Percentiles rank a stretch among this genome's conserved stretches.
These are phyloP conservation scores for Sturnira hondurensis DNA, from an alignment of 2,113 vertebrate genomes.

Conservation along the genomic window DNA sequence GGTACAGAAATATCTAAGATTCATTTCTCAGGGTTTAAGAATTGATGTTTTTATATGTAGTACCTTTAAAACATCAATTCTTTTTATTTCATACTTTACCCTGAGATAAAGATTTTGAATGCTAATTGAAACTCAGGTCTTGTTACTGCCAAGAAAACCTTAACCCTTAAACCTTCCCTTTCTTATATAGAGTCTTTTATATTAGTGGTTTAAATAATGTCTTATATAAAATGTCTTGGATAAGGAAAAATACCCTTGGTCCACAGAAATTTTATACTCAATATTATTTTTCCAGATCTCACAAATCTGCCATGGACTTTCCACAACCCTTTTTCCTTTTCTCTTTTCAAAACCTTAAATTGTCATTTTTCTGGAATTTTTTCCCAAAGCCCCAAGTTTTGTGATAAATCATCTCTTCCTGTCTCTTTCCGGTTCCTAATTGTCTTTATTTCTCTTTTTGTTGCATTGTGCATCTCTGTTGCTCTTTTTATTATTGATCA, in stretches of 20 bases:
- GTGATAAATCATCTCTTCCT: background rate
- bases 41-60: background rate
- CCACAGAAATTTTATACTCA: background rate
- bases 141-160: background rate
- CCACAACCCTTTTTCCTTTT: background rate
- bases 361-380: background rate
- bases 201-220: background rate
- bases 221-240: background rate
- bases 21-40: slow-evolving; percentile 20
- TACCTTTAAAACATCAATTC: background rate
- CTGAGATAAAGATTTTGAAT: background rate
- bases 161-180: background rate
- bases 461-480: background rate
- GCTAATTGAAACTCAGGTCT: background rate
- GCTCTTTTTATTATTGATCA: slow-evolving; percentile 27
- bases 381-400: background rate
- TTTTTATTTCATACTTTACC: slow-evolving; percentile 44
- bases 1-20: background rate
- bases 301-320: slow-evolving; percentile 23
- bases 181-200: background rate
- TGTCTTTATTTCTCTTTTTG: slow-evolving; percentile 16
- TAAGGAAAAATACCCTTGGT: background rate
- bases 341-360: slow-evolving; percentile 28
- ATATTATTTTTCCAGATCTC: slow-evolving; percentile 25
- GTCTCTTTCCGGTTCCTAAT: background rate